Evolutionary conservation across 2,888 invertebrate genomes (phyloP).

Genomic region (Apodemia hepburni): DNA sequence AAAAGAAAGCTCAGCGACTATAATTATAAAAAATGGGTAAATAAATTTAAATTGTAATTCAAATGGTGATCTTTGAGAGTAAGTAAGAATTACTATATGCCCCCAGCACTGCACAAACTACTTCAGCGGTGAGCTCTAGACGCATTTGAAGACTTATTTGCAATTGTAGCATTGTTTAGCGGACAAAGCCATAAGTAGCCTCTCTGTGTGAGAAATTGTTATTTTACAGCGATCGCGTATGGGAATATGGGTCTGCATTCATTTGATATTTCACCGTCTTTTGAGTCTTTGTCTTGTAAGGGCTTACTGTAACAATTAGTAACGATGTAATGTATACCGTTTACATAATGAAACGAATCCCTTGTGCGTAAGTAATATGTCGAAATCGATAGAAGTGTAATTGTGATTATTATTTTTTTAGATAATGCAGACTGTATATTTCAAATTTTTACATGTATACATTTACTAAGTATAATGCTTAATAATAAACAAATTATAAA

Average conservation of each 20-base stretch:
- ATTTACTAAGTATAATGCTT: too few species aligned
- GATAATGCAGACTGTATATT: too few species aligned
- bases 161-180: slow-evolving; percentile 60
- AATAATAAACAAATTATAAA: too few species aligned
- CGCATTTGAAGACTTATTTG: slow-evolving; percentile 51
- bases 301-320: neutral
- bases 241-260: slow-evolving; percentile 58
- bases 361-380: neutral
- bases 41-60: slow-evolving; percentile 10
- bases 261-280: slow-evolving; percentile 24
- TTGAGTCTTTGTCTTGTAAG: slow-evolving; percentile 13
- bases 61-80: slow-evolving; percentile 50
- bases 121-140: slow-evolving; percentile 47
- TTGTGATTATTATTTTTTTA: neutral
- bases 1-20: neutral
- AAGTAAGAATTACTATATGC: slow-evolving; percentile 43
- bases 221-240: slow-evolving; percentile 47
- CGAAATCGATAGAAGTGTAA: neutral
- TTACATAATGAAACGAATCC: neutral
- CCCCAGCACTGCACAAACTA: slow-evolving; percentile 46
- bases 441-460: too few species aligned
- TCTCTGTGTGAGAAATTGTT: slow-evolving; percentile 67
- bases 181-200: slow-evolving; percentile 53
- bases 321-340: slow-evolving; percentile 7
- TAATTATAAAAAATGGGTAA: neutral